Evolutionary conservation across 2,113 vertebrate species (phyloP).

Genomic region (Toxostoma redivivum): DNA sequence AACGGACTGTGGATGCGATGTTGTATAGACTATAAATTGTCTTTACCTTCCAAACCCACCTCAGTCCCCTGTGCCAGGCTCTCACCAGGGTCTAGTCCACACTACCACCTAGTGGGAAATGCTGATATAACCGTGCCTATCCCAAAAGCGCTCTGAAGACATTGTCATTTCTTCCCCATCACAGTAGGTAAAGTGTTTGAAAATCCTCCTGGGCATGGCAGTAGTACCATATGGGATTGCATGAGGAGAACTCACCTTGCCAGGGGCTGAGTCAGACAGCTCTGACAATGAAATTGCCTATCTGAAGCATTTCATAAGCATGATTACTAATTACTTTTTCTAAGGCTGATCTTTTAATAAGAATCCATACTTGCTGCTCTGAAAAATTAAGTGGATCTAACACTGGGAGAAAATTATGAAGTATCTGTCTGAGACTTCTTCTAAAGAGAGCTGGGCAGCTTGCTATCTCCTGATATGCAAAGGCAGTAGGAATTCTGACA

Average conservation of each 20-base stretch:
- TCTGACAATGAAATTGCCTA: background rate
- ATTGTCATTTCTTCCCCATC: background rate
- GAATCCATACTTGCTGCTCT: background rate
- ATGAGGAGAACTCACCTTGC: background rate
- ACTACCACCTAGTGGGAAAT: constrained; percentile 48
- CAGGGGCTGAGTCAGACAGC: background rate
- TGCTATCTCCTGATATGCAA: background rate
- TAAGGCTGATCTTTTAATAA: background rate
- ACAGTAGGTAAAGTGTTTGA: background rate
- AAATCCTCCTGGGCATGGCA: background rate
- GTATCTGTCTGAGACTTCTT: background rate
- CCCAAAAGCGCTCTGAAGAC: background rate
- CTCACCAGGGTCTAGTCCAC: background rate
- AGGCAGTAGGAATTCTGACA: background rate
- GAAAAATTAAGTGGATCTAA: background rate
- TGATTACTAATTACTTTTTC: background rate
- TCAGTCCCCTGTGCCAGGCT: too few species aligned
- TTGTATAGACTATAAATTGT: background rate
- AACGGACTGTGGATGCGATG: background rate
- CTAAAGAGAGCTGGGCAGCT: background rate
- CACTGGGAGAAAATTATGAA: background rate
- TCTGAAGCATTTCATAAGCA: background rate
- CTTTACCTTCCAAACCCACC: background rate
- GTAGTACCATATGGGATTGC: background rate
- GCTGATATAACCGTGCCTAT: background rate